These are phyloP conservation scores for Diceros bicornis DNA, from an alignment of 2,797 vertebrate genomes.

Conservation along the genomic window DNA sequence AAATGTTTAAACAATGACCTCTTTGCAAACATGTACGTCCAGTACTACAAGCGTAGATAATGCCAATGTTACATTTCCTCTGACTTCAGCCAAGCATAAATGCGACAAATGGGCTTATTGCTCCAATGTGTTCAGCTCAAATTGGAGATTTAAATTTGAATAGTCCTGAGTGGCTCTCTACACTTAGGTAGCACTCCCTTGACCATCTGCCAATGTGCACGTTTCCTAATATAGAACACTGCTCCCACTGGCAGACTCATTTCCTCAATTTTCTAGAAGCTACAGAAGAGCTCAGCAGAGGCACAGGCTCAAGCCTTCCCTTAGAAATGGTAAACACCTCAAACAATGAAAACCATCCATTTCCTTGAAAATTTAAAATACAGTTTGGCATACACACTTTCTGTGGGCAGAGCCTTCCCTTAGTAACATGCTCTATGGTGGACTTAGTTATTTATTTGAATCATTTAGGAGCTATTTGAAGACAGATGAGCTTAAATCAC, in stretches of 20 bases:
- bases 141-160: slow-evolving; percentile 78
- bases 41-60: neutral
- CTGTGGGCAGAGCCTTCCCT: slow-evolving; percentile 57
- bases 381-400: slow-evolving; percentile 38
- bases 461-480: slow-evolving; percentile 75
- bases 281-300: slow-evolving; percentile 45
- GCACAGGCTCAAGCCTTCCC: neutral
- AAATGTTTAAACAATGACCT: slow-evolving; percentile 68
- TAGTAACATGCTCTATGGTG: slow-evolving; percentile 43
- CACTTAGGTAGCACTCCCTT: slow-evolving; percentile 66
- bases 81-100: slow-evolving; percentile 65
- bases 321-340: slow-evolving; percentile 68
- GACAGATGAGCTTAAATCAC: slow-evolving; percentile 82
- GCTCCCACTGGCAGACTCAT: slow-evolving; percentile 60
- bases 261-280: slow-evolving; percentile 68
- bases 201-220: slow-evolving; percentile 67
- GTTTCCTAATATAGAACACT: slow-evolving; percentile 75
- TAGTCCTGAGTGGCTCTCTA: slow-evolving; percentile 65
- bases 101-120: slow-evolving; percentile 51
- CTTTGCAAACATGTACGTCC: slow-evolving; percentile 33
- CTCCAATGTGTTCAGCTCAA: slow-evolving; percentile 51
- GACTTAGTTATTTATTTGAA: slow-evolving; percentile 77
- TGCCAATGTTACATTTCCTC: slow-evolving; percentile 19
- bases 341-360: slow-evolving; percentile 73
- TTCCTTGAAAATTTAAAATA: slow-evolving; percentile 77